A percentile compares a stretch with the other conserved stretches of the same genome.
phyloP scores from a whole-genome alignment of 2,888 invertebrate genomes.

The Hemaris fuciformis region DNA sequence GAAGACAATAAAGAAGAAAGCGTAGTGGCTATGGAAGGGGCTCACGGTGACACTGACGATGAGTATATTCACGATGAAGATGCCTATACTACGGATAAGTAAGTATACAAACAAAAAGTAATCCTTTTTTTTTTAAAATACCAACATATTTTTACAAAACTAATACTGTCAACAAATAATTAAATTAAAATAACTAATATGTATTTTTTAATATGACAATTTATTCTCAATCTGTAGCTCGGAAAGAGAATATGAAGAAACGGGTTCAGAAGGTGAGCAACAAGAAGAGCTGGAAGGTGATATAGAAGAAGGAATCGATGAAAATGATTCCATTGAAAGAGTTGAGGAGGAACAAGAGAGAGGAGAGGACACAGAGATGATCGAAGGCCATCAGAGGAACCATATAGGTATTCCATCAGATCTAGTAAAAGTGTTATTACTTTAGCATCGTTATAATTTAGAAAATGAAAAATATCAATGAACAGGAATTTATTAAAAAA shows the following conservation, averaged over 20 bases:
- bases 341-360: conserved; percentile 67
- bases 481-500: not conserved
- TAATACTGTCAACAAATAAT: not conserved
- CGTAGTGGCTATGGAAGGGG: conserved; percentile 71
- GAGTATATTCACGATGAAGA: conserved; percentile 85
- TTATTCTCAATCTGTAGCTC: conserved; percentile 73
- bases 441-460: not conserved
- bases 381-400: conserved; percentile 68
- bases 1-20: conserved; percentile 70
- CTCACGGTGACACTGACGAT: conserved; percentile 84
- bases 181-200: no score
- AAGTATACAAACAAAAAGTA: conserved; percentile 32
- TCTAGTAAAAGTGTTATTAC: not conserved
- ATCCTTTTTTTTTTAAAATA: not conserved
- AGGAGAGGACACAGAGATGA: conserved; percentile 61
- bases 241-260: conserved; percentile 85
- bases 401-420: conserved; percentile 62
- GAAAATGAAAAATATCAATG: not conserved
- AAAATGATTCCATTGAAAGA: conserved; percentile 52
- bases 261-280: conserved; percentile 86
- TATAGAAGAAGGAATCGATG: conserved; percentile 59
- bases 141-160: not conserved
- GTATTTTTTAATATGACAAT: no score
- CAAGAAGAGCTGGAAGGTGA: conserved; percentile 82
- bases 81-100: conserved; percentile 86